Conservation (phyloP, 64 coral and sea anemone genomes). For the Actinia tenebrosa region DNA sequence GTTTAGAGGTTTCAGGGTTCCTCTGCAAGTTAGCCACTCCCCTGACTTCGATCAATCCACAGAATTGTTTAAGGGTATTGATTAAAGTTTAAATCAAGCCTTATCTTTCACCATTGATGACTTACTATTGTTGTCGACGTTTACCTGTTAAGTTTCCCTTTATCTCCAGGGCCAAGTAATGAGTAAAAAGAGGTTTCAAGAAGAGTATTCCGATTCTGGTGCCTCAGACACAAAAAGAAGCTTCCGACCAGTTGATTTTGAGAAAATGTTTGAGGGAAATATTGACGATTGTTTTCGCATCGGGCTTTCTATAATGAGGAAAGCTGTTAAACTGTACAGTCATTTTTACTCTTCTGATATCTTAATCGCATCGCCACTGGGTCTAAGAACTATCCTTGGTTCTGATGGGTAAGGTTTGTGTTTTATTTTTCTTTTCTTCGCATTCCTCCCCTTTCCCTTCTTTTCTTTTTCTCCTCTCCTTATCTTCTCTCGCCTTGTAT, state of each 20-base stretch:
- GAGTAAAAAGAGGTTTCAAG: constrained; percentile 88
- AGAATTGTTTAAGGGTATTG: too few species aligned
- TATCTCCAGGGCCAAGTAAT: constrained; percentile 78
- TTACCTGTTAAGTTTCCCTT: not conserved
- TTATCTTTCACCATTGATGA: too few species aligned
- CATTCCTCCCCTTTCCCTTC: too few species aligned
- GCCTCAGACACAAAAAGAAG: constrained; percentile 33
- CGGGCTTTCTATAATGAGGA: constrained; percentile 71
- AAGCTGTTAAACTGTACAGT: constrained; percentile 65
- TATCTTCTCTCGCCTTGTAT: too few species aligned
- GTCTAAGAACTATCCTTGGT: constrained; percentile 81
- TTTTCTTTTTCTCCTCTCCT: too few species aligned
- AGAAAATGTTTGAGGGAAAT: constrained; percentile 91
- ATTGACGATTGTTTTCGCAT: constrained; percentile 95
- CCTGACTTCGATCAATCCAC: too few species aligned
- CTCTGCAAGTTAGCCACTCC: too few species aligned
- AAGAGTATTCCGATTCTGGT: constrained; percentile 57
- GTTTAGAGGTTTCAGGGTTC: too few species aligned
- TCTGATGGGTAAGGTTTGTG: constrained; percentile 51
- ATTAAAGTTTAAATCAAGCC: too few species aligned
- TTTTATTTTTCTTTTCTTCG: not conserved
- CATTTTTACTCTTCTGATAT: constrained; percentile 90
- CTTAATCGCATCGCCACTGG: constrained; percentile 83
- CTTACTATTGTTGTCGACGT: too few species aligned
- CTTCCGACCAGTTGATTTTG: constrained; percentile 60